Evolutionary conservation across 1,140 invertebrate genomes (phyloP).

Genomic region (Phenacoccus solenopsis): DNA sequence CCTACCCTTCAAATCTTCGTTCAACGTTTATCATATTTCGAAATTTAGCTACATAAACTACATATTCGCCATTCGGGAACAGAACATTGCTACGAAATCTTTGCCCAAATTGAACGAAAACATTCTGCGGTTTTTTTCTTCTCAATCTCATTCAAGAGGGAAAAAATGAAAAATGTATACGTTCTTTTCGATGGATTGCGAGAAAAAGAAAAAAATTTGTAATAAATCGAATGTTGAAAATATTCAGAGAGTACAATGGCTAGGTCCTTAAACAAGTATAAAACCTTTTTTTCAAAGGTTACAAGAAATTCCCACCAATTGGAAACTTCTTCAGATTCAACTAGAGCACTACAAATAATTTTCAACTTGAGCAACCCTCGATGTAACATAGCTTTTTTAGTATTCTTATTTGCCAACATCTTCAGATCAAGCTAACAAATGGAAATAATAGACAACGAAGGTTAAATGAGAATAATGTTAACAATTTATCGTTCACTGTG

Average conservation of each 20-base stretch:
- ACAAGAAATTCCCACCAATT: background rate
- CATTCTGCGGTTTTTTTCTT: background rate
- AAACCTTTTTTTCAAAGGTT: background rate
- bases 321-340: background rate
- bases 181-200: background rate
- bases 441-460: background rate
- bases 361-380: background rate
- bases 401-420: background rate
- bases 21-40: too few relatives aligned
- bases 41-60: too few relatives aligned
- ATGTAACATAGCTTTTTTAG: background rate
- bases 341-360: background rate
- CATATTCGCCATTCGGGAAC: too few relatives aligned
- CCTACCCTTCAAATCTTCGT: too few relatives aligned
- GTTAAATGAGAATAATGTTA: too few relatives aligned
- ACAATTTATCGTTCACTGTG: too few relatives aligned
- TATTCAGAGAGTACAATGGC: background rate
- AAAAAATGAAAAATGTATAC: background rate
- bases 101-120: background rate
- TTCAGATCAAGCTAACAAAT: background rate
- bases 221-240: background rate
- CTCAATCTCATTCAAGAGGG: background rate
- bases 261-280: background rate
- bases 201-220: too few relatives aligned
- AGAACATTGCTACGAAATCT: background rate